Percentiles rank a stretch among this genome's conserved stretches.
Evolutionary conservation across 2,888 invertebrate species (phyloP).

Genomic region (Drosophila flavopinicola): DNA sequence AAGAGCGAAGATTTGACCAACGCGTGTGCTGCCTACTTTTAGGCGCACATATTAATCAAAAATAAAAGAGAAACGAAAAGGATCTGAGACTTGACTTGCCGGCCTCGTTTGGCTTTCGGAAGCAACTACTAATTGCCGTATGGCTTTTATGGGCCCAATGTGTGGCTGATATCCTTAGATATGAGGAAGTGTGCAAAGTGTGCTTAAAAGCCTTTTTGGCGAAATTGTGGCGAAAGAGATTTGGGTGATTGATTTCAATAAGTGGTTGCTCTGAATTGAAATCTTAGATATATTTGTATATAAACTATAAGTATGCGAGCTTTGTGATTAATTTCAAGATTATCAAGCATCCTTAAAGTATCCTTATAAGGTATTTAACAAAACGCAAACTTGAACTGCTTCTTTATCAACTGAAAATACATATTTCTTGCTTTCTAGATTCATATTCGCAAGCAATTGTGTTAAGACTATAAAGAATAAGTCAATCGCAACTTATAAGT

Average conservation of each 20-base stretch:
- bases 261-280: background rate
- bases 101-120: conserved; percentile 31
- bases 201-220: background rate
- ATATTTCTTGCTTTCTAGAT: too few species aligned
- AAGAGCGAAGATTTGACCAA: conserved; percentile 30
- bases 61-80: background rate
- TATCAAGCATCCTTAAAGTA: too few species aligned
- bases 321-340: too few species aligned
- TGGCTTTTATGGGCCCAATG: conserved; percentile 22
- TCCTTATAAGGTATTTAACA: too few species aligned
- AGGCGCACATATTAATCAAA: conserved; percentile 71
- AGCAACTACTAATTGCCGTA: conserved; percentile 39
- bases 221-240: conserved; percentile 12
- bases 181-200: conserved; percentile 8
- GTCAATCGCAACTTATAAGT: background rate
- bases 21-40: conserved; percentile 50
- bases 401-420: too few species aligned
- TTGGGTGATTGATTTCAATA: background rate
- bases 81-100: conserved; percentile 25
- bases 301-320: too few species aligned
- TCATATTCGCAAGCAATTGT: background rate
- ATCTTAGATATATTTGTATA: background rate
- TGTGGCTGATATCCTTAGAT: conserved; percentile 13
- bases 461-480: conserved; percentile 7
- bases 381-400: too few species aligned